Base-by-base conservation (phyloP, 2,113 vertebrate genomes). In the Chunga burmeisteri region DNA sequence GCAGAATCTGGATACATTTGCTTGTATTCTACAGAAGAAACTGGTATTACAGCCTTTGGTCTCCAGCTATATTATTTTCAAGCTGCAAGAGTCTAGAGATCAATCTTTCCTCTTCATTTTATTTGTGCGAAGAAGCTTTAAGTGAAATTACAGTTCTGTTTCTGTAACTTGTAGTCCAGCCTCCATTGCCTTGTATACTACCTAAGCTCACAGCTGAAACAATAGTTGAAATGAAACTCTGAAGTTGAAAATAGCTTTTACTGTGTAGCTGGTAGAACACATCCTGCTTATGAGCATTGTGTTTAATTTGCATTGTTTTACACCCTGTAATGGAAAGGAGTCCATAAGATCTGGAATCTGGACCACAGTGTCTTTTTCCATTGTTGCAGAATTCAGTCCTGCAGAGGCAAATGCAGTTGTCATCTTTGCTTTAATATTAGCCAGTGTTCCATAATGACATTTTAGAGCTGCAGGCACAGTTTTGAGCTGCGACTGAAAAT, bases 321-420 rank as follows among this genome's bases (percentile, higher is more conserved):
- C 73, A 46, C 53, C 50, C 81, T 77, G 74, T 90, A 88, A 95
- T 88, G 71, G 89, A 93, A 94, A 83, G 66, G 86, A 95, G 55
- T 91, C 86, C 79, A 38, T 95, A 90, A 61, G 65, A n/a, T 87
- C 30, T 90, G 89, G 79, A 93, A 89, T 95, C 75, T 91, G 77
- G 83, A 87, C 86, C 87, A 72, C 83, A 94, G 40, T 72, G 68
- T 86, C 77, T 94, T 56, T 58, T 95, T 77, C 95, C 78, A 85
- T 96, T 97, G 94, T 96, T 94, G 87, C 66, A 95, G 78, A 67
- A 71, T 87, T 82, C 70, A 55, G 81, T 91, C 74, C 81, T 91
- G 81, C 55, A 59, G 88, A 94, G 86, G 86, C 91, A 95, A 95
- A 95, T 90, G n/a, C 81, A 62, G 70, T 95, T 90, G 89, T 96